A percentile compares a stretch with the other conserved stretches of the same genome.
These are phyloP conservation scores for Chirona hameri DNA, from an alignment of 2,888 invertebrate genomes.

Conservation along the genomic window DNA sequence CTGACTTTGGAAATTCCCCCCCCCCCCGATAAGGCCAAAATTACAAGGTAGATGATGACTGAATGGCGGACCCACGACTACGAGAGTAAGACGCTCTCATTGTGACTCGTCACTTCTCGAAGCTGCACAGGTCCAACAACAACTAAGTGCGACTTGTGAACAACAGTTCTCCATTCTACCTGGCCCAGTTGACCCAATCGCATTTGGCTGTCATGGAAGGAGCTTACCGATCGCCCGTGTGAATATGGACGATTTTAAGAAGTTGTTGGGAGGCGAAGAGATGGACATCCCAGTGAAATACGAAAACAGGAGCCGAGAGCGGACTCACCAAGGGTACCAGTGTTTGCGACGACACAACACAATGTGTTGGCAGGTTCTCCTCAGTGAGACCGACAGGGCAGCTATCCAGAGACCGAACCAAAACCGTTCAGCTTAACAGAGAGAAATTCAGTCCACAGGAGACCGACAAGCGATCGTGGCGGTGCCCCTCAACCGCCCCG, in stretches of 20 bases:
- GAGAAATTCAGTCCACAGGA: too few species aligned
- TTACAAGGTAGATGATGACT: too few species aligned
- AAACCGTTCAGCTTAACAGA: neutral
- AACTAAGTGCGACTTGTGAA: neutral
- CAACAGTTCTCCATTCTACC: neutral
- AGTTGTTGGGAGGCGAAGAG: neutral
- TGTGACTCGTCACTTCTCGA: neutral
- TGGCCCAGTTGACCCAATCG: neutral
- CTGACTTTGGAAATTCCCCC: too few species aligned
- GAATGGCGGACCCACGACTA: neutral
- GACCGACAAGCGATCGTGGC: too few species aligned
- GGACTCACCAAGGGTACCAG: too few species aligned
- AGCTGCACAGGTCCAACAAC: neutral
- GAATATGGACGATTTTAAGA: neutral
- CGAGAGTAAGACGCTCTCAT: neutral
- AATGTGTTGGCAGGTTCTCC: neutral
- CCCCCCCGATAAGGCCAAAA: too few species aligned
- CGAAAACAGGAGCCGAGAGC: too few species aligned
- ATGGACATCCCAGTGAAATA: neutral
- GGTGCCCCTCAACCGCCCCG: too few species aligned
- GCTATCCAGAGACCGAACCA: too few species aligned
- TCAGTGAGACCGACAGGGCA: neutral
- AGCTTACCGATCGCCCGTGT: neutral
- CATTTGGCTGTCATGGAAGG: neutral
- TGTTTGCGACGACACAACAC: neutral